Percentiles rank a stretch among this genome's conserved stretches.
phyloP scores from a whole-genome alignment of 2,113 vertebrate genomes.

The Chelonoidis abingdonii region DNA sequence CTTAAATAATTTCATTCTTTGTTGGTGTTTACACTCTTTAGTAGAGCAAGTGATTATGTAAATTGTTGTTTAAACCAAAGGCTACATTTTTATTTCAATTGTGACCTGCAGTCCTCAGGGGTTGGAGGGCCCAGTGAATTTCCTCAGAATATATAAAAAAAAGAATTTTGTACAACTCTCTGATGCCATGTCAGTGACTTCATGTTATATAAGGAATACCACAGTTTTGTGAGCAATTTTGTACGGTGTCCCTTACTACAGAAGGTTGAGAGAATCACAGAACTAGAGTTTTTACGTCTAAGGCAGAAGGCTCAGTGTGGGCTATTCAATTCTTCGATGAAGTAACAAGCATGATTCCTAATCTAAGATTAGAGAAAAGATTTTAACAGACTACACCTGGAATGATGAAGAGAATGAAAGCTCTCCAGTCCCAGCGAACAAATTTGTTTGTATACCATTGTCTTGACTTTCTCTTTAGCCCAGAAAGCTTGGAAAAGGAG shows the following conservation, averaged over 20 bases:
- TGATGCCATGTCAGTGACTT: neutral
- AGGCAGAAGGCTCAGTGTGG: neutral
- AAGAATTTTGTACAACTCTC: neutral
- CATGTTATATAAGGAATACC: neutral
- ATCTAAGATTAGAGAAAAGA: neutral
- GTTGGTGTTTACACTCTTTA: neutral
- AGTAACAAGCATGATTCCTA: neutral
- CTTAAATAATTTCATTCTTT: neutral
- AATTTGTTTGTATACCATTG: neutral
- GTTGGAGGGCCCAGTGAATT: neutral
- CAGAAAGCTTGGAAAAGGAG: neutral
- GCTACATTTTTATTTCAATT: neutral
- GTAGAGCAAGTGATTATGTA: neutral
- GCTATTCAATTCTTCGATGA: neutral
- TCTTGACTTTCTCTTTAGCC: neutral
- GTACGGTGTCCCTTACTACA: fast-evolving
- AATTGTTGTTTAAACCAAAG: neutral
- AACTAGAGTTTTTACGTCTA: neutral
- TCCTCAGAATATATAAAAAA: neutral
- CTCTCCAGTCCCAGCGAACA: neutral
- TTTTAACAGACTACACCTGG: neutral
- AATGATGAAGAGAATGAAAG: neutral
- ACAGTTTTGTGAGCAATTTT: neutral
- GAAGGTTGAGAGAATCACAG: neutral
- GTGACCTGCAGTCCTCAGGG: neutral